Evolutionary conservation across 2,797 vertebrate species (phyloP).

Genomic region (Coranthus polyacanthus): DNA sequence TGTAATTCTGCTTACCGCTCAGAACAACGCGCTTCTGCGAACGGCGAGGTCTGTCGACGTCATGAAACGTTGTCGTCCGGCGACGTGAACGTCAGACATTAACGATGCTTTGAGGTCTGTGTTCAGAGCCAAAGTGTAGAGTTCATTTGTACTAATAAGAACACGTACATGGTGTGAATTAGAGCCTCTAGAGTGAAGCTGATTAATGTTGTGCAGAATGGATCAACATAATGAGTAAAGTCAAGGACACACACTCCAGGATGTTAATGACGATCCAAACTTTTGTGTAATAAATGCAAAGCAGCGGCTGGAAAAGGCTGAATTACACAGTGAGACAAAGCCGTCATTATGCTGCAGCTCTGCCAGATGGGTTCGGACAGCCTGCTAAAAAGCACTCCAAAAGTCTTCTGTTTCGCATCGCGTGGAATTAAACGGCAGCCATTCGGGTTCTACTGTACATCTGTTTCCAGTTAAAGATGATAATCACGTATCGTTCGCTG

Average conservation of each 20-base stretch:
- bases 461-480: conserved; percentile 34
- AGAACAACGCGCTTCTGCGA: too few relatives aligned
- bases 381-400: conserved; percentile 40
- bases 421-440: conserved; percentile 4
- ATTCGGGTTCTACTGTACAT: conserved; percentile 21
- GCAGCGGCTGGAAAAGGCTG: not conserved
- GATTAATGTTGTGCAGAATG: too few relatives aligned
- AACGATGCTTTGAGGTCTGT: too few relatives aligned
- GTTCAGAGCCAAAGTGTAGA: too few relatives aligned
- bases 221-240: conserved; percentile 7
- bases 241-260: not conserved
- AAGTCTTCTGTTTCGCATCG: conserved; percentile 24
- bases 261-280: not conserved
- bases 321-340: conserved; percentile 19
- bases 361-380: conserved; percentile 43
- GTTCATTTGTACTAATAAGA: too few relatives aligned
- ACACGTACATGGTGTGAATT: too few relatives aligned
- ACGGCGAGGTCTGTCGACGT: too few relatives aligned
- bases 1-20: too few relatives aligned
- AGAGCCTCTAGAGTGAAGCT: not conserved
- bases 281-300: conserved; percentile 10
- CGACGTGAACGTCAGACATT: too few relatives aligned
- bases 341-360: conserved; percentile 16
- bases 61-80: too few relatives aligned
- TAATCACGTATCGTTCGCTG: too few relatives aligned